Evolutionary conservation across 2,888 invertebrate genomes (phyloP).

Genomic region (Brenthis daphne): DNA sequence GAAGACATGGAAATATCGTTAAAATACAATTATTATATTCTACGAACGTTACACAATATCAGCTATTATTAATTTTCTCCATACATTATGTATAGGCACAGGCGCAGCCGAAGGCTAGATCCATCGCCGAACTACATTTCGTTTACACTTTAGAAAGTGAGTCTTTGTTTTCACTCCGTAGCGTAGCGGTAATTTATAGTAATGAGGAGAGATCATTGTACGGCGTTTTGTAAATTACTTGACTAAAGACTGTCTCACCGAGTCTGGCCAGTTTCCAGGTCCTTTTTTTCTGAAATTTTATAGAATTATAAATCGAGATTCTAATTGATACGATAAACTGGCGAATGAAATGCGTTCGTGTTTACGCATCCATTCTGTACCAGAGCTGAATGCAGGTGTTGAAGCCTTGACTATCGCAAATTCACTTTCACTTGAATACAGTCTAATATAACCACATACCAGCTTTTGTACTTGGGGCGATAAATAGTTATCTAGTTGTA

Average conservation of each 20-base stretch:
- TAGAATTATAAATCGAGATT: slow-evolving; percentile 39
- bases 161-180: slow-evolving; percentile 75
- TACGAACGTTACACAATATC: slow-evolving; percentile 56
- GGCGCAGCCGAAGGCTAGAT: slow-evolving; percentile 30
- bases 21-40: no score
- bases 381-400: slow-evolving; percentile 42
- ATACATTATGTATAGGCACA: slow-evolving; percentile 32
- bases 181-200: slow-evolving; percentile 67
- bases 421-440: slow-evolving; percentile 55
- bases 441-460: slow-evolving; percentile 24
- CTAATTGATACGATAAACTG: slow-evolving; percentile 34
- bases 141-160: slow-evolving; percentile 74
- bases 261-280: slow-evolving; percentile 61
- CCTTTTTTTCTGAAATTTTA: slow-evolving; percentile 43
- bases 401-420: slow-evolving; percentile 62
- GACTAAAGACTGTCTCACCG: slow-evolving; percentile 53
- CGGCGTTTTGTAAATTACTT: slow-evolving; percentile 65
- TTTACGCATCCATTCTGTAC: slow-evolving; percentile 40
- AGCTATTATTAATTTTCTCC: slow-evolving; percentile 59
- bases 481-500: slow-evolving; percentile 32
- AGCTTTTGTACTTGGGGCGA: slow-evolving; percentile 4
- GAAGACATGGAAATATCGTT: no score
- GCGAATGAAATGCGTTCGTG: slow-evolving; percentile 34
- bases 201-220: slow-evolving; percentile 73
- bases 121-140: slow-evolving; percentile 57